Conservation (phyloP, 2,113 vertebrate genomes). For the Mohoua ochrocephala region DNA sequence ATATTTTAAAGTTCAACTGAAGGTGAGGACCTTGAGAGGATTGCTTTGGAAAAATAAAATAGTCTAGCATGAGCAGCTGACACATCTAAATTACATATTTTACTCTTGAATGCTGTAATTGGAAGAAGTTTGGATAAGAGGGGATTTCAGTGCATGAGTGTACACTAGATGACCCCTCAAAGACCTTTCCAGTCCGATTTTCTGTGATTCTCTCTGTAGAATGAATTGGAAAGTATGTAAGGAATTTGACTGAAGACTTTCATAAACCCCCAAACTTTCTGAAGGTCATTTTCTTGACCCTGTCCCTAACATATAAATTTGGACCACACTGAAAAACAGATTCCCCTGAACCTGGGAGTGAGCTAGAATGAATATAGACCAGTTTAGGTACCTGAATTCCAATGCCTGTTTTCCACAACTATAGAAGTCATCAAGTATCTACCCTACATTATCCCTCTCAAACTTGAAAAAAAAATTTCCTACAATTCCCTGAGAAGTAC, state of each 20-base stretch:
- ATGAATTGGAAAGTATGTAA: neutral
- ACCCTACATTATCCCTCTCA: neutral
- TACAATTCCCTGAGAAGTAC: neutral
- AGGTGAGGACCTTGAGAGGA: neutral
- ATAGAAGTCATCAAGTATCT: neutral
- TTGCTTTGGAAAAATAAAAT: constrained; percentile 4
- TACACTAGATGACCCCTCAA: neutral
- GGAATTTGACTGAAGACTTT: neutral
- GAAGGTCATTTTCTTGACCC: neutral
- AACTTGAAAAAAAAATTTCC: neutral
- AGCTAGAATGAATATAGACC: neutral
- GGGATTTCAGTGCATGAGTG: neutral
- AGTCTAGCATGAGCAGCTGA: neutral
- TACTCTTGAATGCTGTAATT: neutral
- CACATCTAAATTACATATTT: neutral
- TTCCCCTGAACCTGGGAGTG: neutral
- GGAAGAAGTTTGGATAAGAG: neutral
- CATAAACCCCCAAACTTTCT: neutral
- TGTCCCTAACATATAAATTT: neutral
- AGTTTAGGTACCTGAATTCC: neutral
- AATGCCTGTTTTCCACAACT: neutral
- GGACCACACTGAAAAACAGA: neutral
- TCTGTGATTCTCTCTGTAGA: neutral
- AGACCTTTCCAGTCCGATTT: neutral
- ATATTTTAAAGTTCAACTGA: neutral